Percentiles rank a stretch among this genome's conserved stretches.
These are phyloP conservation scores for Synergus japonicus DNA, from an alignment of 2,888 invertebrate genomes.

Conservation along the genomic window DNA sequence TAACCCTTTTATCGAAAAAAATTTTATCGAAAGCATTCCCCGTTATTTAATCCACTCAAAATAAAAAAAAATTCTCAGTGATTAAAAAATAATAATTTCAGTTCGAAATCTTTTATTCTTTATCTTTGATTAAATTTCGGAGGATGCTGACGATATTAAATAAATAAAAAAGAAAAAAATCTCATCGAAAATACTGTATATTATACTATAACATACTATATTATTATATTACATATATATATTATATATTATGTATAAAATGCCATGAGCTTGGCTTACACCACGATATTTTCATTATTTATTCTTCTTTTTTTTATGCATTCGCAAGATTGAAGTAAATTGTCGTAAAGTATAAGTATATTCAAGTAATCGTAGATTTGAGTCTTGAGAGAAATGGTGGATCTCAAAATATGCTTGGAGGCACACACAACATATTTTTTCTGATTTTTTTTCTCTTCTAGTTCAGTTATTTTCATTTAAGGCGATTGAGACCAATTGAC, in stretches of 20 bases:
- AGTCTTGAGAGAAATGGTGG: constrained; percentile 73
- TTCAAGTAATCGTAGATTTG: constrained; percentile 75
- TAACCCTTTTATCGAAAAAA: constrained; percentile 21
- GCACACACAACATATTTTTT: constrained; percentile 37
- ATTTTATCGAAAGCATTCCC: background rate
- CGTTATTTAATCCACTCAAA: constrained; percentile 5
- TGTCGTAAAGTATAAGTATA: constrained; percentile 77
- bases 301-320: constrained; percentile 74
- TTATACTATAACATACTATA: constrained; percentile 52
- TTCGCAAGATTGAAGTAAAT: constrained; percentile 77
- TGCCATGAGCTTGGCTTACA: constrained; percentile 75
- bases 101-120: background rate
- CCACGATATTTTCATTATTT: constrained; percentile 74
- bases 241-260: constrained; percentile 50
- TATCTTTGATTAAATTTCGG: background rate
- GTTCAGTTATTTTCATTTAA: background rate
- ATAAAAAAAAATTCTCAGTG: background rate
- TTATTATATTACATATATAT: constrained; percentile 46
- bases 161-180: constrained; percentile 6
- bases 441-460: background rate
- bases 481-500: too few relatives aligned
- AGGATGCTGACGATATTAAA: constrained; percentile 5
- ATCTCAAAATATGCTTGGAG: constrained; percentile 74
- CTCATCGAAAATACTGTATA: constrained; percentile 42
- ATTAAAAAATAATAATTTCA: background rate